These are phyloP conservation scores for Agrochola litura DNA, from an alignment of 2,888 invertebrate species.

Conservation along the genomic window DNA sequence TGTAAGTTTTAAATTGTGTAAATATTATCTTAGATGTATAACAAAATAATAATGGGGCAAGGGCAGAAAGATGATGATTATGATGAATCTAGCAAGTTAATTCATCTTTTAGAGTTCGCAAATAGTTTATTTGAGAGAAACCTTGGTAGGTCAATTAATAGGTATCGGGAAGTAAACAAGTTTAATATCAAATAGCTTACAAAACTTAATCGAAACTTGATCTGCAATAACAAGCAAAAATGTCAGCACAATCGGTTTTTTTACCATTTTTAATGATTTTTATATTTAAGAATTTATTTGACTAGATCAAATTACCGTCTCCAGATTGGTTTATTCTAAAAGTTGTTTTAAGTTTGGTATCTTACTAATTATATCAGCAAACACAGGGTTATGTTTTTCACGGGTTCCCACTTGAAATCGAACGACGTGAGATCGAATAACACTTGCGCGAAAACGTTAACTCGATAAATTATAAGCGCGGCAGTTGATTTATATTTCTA, in stretches of 20 bases:
- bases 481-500: too few relatives aligned
- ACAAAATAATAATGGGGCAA: too few relatives aligned
- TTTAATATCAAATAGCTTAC: conserved; percentile 4
- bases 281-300: neutral
- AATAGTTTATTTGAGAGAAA: neutral
- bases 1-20: too few relatives aligned
- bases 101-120: neutral
- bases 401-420: too few relatives aligned
- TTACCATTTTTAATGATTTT: neutral
- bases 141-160: neutral
- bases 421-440: too few relatives aligned
- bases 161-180: neutral
- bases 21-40: too few relatives aligned
- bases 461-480: too few relatives aligned
- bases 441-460: too few relatives aligned
- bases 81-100: neutral
- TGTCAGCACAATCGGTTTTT: neutral
- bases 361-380: neutral
- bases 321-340: neutral
- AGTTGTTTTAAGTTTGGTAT: neutral
- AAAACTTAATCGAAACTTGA: conserved; percentile 1
- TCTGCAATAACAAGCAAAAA: neutral
- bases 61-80: too few relatives aligned
- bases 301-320: neutral
- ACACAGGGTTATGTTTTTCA: too few relatives aligned